phyloP scores from a whole-genome alignment of 30 jellyfish, hydroid and myxozoan genomes.

The Cassiopea xamachana region DNA sequence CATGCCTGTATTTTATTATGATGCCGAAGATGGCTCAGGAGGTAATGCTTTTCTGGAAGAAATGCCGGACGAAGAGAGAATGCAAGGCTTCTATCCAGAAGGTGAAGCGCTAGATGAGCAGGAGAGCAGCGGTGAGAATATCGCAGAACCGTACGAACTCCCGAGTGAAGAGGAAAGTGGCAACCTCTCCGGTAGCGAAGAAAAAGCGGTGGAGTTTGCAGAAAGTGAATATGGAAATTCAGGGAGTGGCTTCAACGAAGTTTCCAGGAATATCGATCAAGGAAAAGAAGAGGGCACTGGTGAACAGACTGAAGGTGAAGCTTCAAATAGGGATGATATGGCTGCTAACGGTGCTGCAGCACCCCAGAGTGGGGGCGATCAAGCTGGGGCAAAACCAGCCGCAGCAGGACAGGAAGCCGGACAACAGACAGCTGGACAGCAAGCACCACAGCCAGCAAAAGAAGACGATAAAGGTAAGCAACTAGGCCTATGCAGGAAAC shows the following conservation, averaged over 20 bases:
- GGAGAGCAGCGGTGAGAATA: slow-evolving; percentile 12
- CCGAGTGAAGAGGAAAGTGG: slow-evolving; percentile 5
- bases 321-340: slow-evolving; percentile 47
- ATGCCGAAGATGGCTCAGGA: slow-evolving; percentile 56
- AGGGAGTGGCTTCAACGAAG: slow-evolving; percentile 45
- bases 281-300: slow-evolving; percentile 28
- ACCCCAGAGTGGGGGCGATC: slow-evolving; percentile 26
- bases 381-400: slow-evolving; percentile 36
- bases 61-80: background rate
- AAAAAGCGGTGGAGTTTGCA: background rate
- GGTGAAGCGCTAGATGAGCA: slow-evolving; percentile 1
- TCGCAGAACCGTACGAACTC: background rate
- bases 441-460: slow-evolving; percentile 32
- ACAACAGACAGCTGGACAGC: slow-evolving; percentile 36
- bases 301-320: slow-evolving; percentile 6
- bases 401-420: slow-evolving; percentile 28
- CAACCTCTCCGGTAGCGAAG: background rate
- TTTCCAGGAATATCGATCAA: slow-evolving; percentile 42
- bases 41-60: slow-evolving; percentile 33
- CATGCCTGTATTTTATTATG: slow-evolving; percentile 65
- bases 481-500: no score
- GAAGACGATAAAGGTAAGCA: slow-evolving; percentile 34
- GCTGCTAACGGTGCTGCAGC: slow-evolving; percentile 57
- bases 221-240: slow-evolving; percentile 45
- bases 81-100: slow-evolving; percentile 29